Conservation (phyloP, 2,113 vertebrate species). For the Capricornis sumatraensis region DNA sequence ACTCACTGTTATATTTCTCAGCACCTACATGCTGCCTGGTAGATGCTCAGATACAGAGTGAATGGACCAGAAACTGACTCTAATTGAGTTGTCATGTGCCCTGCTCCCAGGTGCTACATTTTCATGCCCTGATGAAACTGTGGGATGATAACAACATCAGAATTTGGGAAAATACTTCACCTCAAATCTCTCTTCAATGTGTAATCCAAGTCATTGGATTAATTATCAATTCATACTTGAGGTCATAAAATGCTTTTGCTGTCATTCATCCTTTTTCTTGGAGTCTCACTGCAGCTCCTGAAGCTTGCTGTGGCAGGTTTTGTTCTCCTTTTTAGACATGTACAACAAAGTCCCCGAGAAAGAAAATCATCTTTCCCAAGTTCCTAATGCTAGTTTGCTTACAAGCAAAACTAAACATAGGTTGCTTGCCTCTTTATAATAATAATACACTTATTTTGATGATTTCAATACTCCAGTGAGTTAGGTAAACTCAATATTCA, state of each 20-base stretch:
- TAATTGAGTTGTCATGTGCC: not conserved
- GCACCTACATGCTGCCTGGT: not conserved
- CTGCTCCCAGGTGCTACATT: not conserved
- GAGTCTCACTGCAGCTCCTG: not conserved
- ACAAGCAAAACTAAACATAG: not conserved
- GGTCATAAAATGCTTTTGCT: not conserved
- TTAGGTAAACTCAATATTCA: not conserved
- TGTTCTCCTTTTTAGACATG: not conserved
- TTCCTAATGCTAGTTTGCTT: not conserved
- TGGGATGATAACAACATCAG: not conserved
- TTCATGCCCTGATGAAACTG: not conserved
- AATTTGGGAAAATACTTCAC: not conserved
- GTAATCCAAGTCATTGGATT: not conserved
- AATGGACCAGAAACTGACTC: not conserved
- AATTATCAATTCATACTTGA: not conserved
- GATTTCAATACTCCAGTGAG: not conserved
- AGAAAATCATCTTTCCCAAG: not conserved
- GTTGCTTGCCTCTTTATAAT: not conserved
- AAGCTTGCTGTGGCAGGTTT: not conserved
- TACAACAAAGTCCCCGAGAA: not conserved
- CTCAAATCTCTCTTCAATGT: conserved; percentile 7
- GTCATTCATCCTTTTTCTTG: not conserved
- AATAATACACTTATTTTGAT: not conserved
- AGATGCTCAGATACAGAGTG: not conserved
- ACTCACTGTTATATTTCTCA: not conserved